These are phyloP conservation scores for Colletes collaris DNA, from an alignment of 2,888 invertebrate species.

Conservation along the genomic window DNA sequence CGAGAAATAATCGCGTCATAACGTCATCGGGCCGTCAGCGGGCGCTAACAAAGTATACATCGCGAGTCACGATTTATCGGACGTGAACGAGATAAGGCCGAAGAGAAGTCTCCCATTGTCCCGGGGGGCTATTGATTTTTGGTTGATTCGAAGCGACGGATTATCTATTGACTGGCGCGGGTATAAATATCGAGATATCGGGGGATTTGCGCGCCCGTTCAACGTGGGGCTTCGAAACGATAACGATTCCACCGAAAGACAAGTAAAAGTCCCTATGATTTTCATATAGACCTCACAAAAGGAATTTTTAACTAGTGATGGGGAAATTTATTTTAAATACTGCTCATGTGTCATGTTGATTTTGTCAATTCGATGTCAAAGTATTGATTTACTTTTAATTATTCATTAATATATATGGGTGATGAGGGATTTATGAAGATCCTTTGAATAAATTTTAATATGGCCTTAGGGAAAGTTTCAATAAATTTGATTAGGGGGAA, in stretches of 20 bases:
- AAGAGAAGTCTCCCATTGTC: conserved; percentile 45
- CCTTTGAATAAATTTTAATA: no score
- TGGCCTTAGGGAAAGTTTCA: no score
- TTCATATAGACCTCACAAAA: no score
- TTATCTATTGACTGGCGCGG: conserved; percentile 37
- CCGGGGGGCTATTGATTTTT: conserved; percentile 48
- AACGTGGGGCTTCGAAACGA: background rate
- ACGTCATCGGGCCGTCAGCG: conserved; percentile 33
- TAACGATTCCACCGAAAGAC: background rate
- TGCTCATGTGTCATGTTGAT: no score
- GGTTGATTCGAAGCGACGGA: conserved; percentile 37
- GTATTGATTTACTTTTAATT: no score
- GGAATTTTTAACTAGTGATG: background rate
- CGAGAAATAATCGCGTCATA: conserved; percentile 62
- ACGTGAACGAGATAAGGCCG: conserved; percentile 65
- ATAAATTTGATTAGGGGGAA: no score
- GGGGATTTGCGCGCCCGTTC: background rate
- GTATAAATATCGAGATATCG: conserved; percentile 10
- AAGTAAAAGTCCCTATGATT: no score
- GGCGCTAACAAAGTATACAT: conserved; percentile 57
- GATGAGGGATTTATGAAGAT: no score
- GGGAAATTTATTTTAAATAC: no score
- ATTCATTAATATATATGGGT: no score
- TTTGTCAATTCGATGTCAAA: no score
- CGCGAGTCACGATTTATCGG: conserved; percentile 66